phyloP scores from a whole-genome alignment of 2,113 vertebrate genomes.

The Syngnathoides biaculeatus region DNA sequence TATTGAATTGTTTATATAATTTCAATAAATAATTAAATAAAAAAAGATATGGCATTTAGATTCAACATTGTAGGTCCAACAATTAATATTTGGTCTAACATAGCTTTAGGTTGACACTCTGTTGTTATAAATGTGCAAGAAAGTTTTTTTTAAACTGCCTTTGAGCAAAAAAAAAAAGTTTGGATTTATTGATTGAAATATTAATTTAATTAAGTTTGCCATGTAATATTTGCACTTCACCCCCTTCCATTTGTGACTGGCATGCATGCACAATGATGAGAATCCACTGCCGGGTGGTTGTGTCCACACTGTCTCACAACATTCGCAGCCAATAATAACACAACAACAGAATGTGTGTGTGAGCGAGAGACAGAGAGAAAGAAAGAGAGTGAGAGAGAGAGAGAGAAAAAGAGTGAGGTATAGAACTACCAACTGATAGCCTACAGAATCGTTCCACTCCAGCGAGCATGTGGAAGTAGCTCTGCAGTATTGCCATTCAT shows the following conservation, averaged over 20 bases:
- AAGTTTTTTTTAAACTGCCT: too few species aligned
- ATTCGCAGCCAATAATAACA: conserved; percentile 2
- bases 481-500: not conserved
- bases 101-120: too few species aligned
- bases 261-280: not conserved
- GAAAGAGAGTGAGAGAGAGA: not conserved
- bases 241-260: not conserved
- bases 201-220: too few species aligned
- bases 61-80: too few species aligned
- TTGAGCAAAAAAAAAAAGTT: too few species aligned
- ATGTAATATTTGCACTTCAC: too few species aligned
- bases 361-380: not conserved
- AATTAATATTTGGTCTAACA: too few species aligned
- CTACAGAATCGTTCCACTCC: not conserved
- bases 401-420: not conserved
- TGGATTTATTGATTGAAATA: too few species aligned
- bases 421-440: not conserved
- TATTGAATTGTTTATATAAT: too few species aligned
- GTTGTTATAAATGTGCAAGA: too few species aligned
- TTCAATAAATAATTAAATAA: too few species aligned
- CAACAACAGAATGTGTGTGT: not conserved
- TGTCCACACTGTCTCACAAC: not conserved
- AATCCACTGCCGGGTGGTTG: conserved; percentile 18
- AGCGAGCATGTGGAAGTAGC: not conserved
- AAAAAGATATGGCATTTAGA: too few species aligned